Evolutionary conservation across 2,888 invertebrate species (phyloP), one percentile per base, ranked within the genome.

Genomic region (Thymelicus lineola): DNA sequence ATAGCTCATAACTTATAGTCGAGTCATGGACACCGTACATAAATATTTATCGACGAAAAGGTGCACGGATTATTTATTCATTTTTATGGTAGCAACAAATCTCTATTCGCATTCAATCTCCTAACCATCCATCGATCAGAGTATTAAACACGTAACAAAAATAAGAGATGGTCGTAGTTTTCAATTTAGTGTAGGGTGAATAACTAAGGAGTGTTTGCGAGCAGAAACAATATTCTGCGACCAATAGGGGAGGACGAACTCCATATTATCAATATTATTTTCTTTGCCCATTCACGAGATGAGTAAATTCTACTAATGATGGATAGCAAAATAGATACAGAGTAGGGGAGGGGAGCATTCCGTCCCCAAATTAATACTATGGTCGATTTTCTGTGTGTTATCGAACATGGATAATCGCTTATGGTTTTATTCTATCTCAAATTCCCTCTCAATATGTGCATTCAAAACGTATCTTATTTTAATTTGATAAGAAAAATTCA

Each of bases 101-200:
- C 86, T 86, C 84, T 86, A 86, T 89, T 85, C 80, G 71, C 79
- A 81, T 80, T 81, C 86, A 84, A 84, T 87, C 84, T 82, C 76
- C 78, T 79, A 83, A 86, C 84, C 82, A 77, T 79, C 76, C 82
- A 88, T 88, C 82, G 80, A 86, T 87, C 86, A 86, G 81, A 76
- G 79, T 75, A 79, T 76, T 77, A 77, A 83, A 80, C 83, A 84
- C 82, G 82, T 81, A 82, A 82, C 82, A 83, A 83, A 86, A 82
- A 79, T 81, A 76, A 79, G 78, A 82, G 80, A 81, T 82, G 79
- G 77, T 67, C 74, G 73, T 79, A 78, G 79, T 70, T 68, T 62
- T 62, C 20, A 28, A 72, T 75, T 81, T 79, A 79, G 79, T 72
- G 70, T 68, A 69, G 91, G 91, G 92, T 91, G 90, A 89, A 91